Evolutionary conservation across 2,888 invertebrate species (phyloP).

Genomic region (Epistrophella euchroma): DNA sequence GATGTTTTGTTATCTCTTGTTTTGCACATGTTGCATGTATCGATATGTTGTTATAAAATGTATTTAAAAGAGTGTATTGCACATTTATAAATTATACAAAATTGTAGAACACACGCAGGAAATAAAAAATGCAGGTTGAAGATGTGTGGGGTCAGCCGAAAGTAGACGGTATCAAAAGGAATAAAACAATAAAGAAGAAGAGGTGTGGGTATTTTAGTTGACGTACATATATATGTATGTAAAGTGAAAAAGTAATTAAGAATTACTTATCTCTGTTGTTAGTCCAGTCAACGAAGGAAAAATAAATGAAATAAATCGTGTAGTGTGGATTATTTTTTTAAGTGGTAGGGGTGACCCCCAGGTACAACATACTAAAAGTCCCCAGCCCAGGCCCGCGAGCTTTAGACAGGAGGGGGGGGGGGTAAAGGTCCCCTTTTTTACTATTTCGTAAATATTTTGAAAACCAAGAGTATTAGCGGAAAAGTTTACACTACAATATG

Average conservation of each 20-base stretch:
- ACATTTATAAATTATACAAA: neutral
- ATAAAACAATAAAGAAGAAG: neutral
- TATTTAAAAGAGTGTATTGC: neutral
- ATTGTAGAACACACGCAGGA: neutral
- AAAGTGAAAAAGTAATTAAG: neutral
- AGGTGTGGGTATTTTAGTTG: neutral
- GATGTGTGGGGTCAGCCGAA: neutral
- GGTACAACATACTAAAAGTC: too few species aligned
- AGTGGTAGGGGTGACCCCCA: too few species aligned
- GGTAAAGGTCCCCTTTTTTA: too few species aligned
- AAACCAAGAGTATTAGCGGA: too few species aligned
- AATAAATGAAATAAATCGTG: too few species aligned
- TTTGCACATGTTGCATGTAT: conserved; percentile 31
- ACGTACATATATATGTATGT: neutral
- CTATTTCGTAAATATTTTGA: too few species aligned
- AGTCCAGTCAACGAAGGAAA: too few species aligned
- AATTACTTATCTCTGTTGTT: neutral
- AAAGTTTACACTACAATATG: too few species aligned
- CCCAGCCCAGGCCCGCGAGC: too few species aligned
- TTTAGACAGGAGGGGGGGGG: too few species aligned
- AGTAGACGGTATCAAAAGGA: neutral
- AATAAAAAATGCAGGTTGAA: neutral
- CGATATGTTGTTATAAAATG: neutral
- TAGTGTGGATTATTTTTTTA: too few species aligned
- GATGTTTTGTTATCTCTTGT: neutral